Evolutionary conservation across 37 sponge, comb jelly and placozoan genomes (phyloP).

Genomic region (Cladorhizidae sp.): DNA sequence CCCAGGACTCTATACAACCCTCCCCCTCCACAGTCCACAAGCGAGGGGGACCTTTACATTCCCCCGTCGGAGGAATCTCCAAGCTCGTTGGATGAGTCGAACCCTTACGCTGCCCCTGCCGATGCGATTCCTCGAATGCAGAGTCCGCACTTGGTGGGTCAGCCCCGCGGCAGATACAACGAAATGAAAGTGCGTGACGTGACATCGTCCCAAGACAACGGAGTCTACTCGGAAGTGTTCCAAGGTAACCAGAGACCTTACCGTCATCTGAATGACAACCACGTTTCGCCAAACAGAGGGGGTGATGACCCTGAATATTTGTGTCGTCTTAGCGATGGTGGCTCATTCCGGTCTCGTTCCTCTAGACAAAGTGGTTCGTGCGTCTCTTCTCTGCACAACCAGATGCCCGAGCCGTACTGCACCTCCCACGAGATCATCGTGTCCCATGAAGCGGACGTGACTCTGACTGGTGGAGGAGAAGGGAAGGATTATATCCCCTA

Average conservation of each 20-base stretch:
- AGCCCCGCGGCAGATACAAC: background rate
- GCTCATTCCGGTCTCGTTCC: background rate
- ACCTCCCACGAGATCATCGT: background rate
- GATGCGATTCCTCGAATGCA: slow-evolving; percentile 14
- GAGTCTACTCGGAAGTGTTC: slow-evolving; percentile 21
- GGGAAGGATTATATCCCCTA: background rate
- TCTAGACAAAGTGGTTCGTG: background rate
- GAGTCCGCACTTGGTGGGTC: background rate
- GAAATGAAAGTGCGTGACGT: slow-evolving; percentile 2
- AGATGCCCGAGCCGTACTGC: background rate
- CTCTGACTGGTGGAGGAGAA: background rate
- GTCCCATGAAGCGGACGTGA: background rate
- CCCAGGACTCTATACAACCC: slow-evolving; percentile 19
- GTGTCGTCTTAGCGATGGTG: slow-evolving; percentile 14
- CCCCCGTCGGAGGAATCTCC: background rate
- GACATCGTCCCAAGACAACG: background rate
- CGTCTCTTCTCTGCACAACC: background rate
- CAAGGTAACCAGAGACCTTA: slow-evolving; percentile 1
- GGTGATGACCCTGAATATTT: too few relatives aligned
- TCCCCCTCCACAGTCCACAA: background rate
- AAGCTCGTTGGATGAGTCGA: background rate
- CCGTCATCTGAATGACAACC: background rate
- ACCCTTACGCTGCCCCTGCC: slow-evolving; percentile 24
- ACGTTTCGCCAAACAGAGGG: too few relatives aligned
- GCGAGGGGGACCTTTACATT: background rate